Conservation (phyloP, 1,140 invertebrate genomes). For the Arctopsyche grandis region DNA sequence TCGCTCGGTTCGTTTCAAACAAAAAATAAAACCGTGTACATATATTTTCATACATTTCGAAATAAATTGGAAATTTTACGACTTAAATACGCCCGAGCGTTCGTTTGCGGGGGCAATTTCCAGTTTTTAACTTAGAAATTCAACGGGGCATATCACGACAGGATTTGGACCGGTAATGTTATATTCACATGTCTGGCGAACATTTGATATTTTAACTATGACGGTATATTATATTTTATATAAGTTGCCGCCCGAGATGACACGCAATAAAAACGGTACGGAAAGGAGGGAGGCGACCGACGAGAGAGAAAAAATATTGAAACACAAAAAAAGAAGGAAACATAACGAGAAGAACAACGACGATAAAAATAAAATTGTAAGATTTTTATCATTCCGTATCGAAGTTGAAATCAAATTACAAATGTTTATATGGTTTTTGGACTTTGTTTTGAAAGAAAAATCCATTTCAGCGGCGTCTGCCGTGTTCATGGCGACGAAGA, state of each 20-base stretch:
- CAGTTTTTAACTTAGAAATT: slow-evolving; percentile 26
- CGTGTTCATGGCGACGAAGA: slow-evolving; percentile 16
- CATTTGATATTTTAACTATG: slow-evolving; percentile 41
- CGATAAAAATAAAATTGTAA: slow-evolving; percentile 47
- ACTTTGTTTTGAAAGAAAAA: slow-evolving; percentile 51
- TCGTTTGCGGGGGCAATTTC: slow-evolving; percentile 18
- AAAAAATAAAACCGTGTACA: slow-evolving; percentile 26
- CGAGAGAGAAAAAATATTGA: neutral
- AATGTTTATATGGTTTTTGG: slow-evolving; percentile 43
- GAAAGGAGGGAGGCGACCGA: neutral
- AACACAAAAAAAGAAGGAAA: neutral
- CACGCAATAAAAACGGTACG: slow-evolving; percentile 45
- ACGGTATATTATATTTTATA: slow-evolving; percentile 49
- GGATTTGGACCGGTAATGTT: slow-evolving; percentile 27
- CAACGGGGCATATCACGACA: slow-evolving; percentile 37
- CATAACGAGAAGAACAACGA: slow-evolving; percentile 19
- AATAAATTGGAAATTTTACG: slow-evolving; percentile 55
- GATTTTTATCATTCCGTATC: slow-evolving; percentile 44
- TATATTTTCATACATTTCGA: slow-evolving; percentile 52
- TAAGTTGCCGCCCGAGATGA: slow-evolving; percentile 47
- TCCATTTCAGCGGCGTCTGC: slow-evolving; percentile 40
- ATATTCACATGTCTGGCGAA: slow-evolving; percentile 35
- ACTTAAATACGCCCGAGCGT: slow-evolving; percentile 41
- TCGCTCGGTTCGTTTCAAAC: slow-evolving; percentile 42
- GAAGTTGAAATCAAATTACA: slow-evolving; percentile 51